Conservation (phyloP, 2,888 invertebrate genomes). For the Troglohyphantes excavatus region DNA sequence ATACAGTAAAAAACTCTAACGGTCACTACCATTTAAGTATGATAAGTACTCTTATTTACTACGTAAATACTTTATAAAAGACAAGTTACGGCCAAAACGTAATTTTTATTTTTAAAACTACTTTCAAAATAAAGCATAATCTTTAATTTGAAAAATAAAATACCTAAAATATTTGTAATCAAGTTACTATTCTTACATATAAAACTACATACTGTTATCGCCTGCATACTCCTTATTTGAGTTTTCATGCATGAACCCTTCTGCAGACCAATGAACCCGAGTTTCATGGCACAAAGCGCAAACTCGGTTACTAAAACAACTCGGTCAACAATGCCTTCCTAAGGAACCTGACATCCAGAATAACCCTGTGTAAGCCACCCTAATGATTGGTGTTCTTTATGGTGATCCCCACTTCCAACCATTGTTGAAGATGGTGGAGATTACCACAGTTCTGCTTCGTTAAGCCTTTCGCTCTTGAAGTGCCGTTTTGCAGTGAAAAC, state of each 20-base stretch:
- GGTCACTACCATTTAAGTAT: too few species aligned
- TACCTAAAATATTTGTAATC: too few species aligned
- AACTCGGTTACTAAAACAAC: conserved; percentile 59
- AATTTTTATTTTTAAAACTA: too few species aligned
- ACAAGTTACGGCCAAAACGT: too few species aligned
- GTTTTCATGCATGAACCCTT: conserved; percentile 9
- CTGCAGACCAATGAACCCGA: conserved; percentile 23
- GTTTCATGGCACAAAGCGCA: conserved; percentile 35
- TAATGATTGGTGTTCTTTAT: conserved; percentile 61
- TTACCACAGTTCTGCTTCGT: conserved; percentile 63
- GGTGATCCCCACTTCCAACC: conserved; percentile 42
- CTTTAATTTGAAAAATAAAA: too few species aligned
- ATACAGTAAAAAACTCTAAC: too few species aligned
- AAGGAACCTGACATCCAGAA: conserved; percentile 19
- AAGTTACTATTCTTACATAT: too few species aligned
- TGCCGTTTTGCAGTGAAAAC: conserved; percentile 63
- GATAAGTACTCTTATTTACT: too few species aligned
- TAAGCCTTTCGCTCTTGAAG: conserved; percentile 77
- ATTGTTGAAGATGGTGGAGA: conserved; percentile 52
- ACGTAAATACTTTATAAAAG: too few species aligned
- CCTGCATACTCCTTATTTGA: conserved; percentile 11
- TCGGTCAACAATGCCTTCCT: conserved; percentile 50
- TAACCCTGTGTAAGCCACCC: conserved; percentile 34
- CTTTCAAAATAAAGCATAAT: too few species aligned
- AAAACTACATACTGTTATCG: not conserved